Base-by-base conservation (phyloP, 2,113 vertebrate genomes). In the Papio anubis region DNA sequence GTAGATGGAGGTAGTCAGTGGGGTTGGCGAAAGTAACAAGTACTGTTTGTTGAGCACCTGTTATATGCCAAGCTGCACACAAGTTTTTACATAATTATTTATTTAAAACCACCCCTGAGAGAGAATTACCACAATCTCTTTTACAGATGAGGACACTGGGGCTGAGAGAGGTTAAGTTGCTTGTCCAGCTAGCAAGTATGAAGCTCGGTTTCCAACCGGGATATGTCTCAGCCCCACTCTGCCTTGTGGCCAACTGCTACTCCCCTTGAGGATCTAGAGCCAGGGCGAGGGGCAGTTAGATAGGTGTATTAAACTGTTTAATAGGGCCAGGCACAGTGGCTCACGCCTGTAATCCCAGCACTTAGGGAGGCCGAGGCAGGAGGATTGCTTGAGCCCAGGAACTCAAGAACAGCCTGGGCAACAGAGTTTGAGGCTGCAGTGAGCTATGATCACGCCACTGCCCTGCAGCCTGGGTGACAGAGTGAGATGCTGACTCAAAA, bases 221-320 rank as follows among this genome's bases (percentile, higher is more conserved):
- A 25, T 89, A 32, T 61, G 23, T 32, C 45, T 38, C 43, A 50
- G 48, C 25, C 12, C 40, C 5, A 2, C 48, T 85, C 48, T 43
- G 12, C 17, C 80, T 50, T 40, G 11, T 25, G 20, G 45, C 30
- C 70, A 52, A n/a, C 20, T 81, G 38, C 9, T 38, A 14, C 8
- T 55, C n/a, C 76, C 38, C 30, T 8, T 32, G 30, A 14, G 4
- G 45, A 30, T 7, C 17, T 2, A 35, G 52, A 45, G 21, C 52
- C 75, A 17, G n/a, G 3, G 35, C 1, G 0, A 32, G 13, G 16
- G 12, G 17, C 5, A 35, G 75, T 5, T 76, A 21, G 68, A n/a
- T 0, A 23, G 55, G 23, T 1, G 4, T 25, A 14, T 32, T 30
- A 35, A 75, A 55, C 3, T 18, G 17, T 25, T 57, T 32, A n/a